phyloP scores from a whole-genome alignment of 2,797 vertebrate species.

The Brachyalestes nurse region DNA sequence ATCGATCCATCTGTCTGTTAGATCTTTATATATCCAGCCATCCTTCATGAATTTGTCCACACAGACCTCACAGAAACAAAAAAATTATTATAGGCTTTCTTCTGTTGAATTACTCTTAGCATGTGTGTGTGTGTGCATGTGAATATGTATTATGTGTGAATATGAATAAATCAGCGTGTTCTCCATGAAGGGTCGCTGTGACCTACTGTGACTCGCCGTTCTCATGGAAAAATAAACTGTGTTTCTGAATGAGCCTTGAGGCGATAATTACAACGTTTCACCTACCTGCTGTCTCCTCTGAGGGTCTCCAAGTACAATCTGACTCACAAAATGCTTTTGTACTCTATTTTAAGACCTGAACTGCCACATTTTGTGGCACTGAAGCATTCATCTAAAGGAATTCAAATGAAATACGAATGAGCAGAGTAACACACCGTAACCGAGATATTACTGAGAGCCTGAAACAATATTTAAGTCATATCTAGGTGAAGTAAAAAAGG shows the following conservation, averaged over 20 bases:
- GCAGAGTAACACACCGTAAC: not conserved
- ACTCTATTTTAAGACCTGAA: constrained; percentile 7
- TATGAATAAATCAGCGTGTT: constrained; percentile 33
- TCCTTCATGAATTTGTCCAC: not conserved
- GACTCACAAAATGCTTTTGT: constrained; percentile 45
- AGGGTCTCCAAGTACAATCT: constrained; percentile 30
- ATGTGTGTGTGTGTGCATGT: constrained; percentile 13
- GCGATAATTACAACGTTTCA: constrained; percentile 56
- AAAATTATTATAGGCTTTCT: not conserved
- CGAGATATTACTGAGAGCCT: not conserved
- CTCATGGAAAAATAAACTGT: constrained; percentile 54
- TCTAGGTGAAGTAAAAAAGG: not conserved
- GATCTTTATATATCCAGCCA: not conserved
- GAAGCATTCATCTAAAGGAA: constrained; percentile 32
- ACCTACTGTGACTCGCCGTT: constrained; percentile 37
- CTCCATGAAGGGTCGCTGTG: constrained; percentile 34
- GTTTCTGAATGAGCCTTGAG: constrained; percentile 50
- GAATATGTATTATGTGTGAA: constrained; percentile 30
- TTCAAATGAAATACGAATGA: constrained; percentile 21
- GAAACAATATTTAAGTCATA: not conserved
- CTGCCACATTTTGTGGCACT: constrained; percentile 23
- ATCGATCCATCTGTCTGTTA: no score
- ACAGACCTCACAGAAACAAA: not conserved
- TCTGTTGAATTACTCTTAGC: not conserved
- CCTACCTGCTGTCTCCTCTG: constrained; percentile 45